Evolutionary conservation across 2,888 invertebrate genomes (phyloP).

Genomic region (Drosophila neutralis): DNA sequence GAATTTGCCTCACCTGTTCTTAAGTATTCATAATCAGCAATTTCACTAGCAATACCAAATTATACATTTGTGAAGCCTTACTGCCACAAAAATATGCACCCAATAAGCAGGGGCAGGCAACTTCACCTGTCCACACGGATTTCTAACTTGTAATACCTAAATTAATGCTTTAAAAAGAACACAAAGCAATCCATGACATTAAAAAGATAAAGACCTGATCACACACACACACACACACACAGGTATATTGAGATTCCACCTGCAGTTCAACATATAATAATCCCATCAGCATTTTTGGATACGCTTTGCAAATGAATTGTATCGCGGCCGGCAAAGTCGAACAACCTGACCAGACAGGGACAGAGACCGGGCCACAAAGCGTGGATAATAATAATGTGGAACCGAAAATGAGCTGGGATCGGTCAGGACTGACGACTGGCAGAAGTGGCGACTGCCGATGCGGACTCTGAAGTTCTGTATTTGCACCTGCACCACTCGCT

Average conservation of each 20-base stretch:
- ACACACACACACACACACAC: constrained; percentile 8
- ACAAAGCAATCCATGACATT: constrained; percentile 65
- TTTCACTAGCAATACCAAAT: constrained; percentile 42
- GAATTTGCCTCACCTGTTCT: constrained; percentile 37
- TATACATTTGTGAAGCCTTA: constrained; percentile 38
- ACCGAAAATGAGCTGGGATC: constrained; percentile 73
- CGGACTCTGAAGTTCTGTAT: constrained; percentile 59
- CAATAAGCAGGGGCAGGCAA: constrained; percentile 25
- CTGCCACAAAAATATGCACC: constrained; percentile 14
- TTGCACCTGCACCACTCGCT: constrained; percentile 72
- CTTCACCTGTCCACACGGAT: constrained; percentile 80
- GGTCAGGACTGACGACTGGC: constrained; percentile 48
- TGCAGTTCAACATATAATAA: constrained; percentile 72
- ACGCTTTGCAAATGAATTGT: constrained; percentile 79
- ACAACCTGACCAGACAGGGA: constrained; percentile 35
- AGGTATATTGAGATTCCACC: constrained; percentile 56
- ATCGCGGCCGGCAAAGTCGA: constrained; percentile 44
- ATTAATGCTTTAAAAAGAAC: constrained; percentile 69
- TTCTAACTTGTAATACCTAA: constrained; percentile 78
- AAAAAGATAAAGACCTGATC: constrained; percentile 73
- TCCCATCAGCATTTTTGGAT: constrained; percentile 82
- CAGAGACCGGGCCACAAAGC: constrained; percentile 49
- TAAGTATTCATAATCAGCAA: constrained; percentile 44
- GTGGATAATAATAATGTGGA: constrained; percentile 80
- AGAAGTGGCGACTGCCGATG: constrained; percentile 20